A percentile compares a stretch with the other conserved stretches of the same genome.
Conservation (phyloP, 2,888 invertebrate species). For the Lamellibrachia columna region DNA sequence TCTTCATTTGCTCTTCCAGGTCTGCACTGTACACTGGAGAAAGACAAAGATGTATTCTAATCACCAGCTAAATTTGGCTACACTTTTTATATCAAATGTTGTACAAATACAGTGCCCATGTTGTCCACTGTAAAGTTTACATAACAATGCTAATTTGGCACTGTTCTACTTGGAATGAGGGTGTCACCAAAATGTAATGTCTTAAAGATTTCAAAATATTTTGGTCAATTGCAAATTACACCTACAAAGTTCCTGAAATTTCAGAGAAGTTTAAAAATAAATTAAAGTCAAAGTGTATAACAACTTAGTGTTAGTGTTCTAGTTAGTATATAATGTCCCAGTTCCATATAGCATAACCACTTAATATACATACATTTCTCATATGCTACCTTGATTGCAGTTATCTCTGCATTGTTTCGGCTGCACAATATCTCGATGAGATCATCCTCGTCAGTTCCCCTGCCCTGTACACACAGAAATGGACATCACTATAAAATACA, state of each 20-base stretch:
- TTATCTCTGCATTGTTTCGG: constrained; percentile 62
- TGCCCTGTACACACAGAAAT: constrained; percentile 49
- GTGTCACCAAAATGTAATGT: neutral
- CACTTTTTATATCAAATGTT: neutral
- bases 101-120: neutral
- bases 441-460: constrained; percentile 65
- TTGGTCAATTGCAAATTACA: neutral
- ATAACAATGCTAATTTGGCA: neutral
- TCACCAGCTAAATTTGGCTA: no score
- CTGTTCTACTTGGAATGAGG: neutral
- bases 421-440: constrained; percentile 65
- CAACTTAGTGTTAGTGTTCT: neutral
- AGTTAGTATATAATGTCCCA: neutral
- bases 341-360: neutral
- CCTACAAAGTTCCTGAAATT: no score
- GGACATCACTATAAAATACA: neutral
- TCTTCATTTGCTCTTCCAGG: constrained; percentile 82
- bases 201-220: neutral
- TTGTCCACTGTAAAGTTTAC: no score
- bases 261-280: no score
- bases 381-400: constrained; percentile 59
- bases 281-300: no score
- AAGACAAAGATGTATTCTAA: neutral
- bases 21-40: constrained; percentile 66
- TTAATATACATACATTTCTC: constrained; percentile 54